These are phyloP conservation scores for Drymonia ruficornis DNA, from an alignment of 2,888 invertebrate species.

Conservation along the genomic window DNA sequence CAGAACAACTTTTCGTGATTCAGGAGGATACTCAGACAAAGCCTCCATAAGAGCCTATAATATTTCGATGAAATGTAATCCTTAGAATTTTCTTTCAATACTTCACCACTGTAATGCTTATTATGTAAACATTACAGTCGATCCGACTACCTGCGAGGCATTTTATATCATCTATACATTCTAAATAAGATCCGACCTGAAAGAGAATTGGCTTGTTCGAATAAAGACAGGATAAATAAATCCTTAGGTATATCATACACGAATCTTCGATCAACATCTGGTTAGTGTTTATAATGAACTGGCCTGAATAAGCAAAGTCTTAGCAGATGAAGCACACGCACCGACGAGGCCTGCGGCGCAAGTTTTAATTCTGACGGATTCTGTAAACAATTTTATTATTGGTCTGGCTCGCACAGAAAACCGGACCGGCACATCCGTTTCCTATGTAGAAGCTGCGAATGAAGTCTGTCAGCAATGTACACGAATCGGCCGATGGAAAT, in stretches of 20 bases:
- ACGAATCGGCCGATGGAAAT: slow-evolving; percentile 14
- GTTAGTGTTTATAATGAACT: slow-evolving; percentile 50
- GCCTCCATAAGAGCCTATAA: not conserved
- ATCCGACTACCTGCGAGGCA: not conserved
- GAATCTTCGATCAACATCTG: slow-evolving; percentile 37
- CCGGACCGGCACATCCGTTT: slow-evolving; percentile 57
- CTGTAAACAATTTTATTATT: slow-evolving; percentile 65
- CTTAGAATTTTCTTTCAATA: not conserved
- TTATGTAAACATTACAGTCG: slow-evolving; percentile 2
- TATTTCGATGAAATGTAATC: slow-evolving; percentile 1
- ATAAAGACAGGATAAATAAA: slow-evolving; percentile 18
- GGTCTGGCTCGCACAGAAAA: slow-evolving; percentile 45
- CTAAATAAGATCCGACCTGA: not conserved
- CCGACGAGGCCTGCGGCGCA: slow-evolving; percentile 44
- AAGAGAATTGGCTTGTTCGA: not conserved
- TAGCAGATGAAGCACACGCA: slow-evolving; percentile 40
- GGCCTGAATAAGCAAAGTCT: slow-evolving; percentile 50
- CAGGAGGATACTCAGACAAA: not conserved
- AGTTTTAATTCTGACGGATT: slow-evolving; percentile 63
- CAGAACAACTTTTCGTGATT: not conserved
- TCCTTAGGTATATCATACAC: slow-evolving; percentile 20
- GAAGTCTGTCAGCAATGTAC: slow-evolving; percentile 24
- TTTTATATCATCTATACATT: not conserved
- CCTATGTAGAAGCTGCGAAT: slow-evolving; percentile 39
- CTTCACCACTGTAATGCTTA: not conserved